Conservation (phyloP, 2,888 invertebrate genomes). For the Campoplex capitator region DNA sequence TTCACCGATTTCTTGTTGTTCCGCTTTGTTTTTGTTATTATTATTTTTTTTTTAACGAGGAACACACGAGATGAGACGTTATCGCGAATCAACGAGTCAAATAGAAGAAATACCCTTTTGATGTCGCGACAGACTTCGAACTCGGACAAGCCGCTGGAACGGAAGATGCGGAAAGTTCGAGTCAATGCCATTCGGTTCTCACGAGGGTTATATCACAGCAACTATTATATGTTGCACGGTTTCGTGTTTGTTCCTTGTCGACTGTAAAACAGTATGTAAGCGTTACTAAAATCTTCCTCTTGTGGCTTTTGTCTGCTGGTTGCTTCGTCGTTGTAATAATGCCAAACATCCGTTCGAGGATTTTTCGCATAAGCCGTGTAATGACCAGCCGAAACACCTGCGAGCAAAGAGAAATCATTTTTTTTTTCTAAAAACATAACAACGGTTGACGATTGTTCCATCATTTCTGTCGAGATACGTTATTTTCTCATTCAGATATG, state of each 20-base stretch:
- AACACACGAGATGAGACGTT: background rate
- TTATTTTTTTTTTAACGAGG: background rate
- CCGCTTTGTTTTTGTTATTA: background rate
- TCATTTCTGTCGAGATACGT: background rate
- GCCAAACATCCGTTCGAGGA: slow-evolving; percentile 86
- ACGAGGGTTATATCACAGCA: slow-evolving; percentile 11
- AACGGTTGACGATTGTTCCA: background rate
- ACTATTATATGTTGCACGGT: slow-evolving; percentile 82
- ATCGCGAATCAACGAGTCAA: slow-evolving; percentile 35
- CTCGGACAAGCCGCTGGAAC: slow-evolving; percentile 32
- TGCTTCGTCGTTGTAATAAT: slow-evolving; percentile 87
- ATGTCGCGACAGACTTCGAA: background rate
- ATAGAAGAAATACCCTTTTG: slow-evolving; percentile 39
- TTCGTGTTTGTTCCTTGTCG: slow-evolving; percentile 85
- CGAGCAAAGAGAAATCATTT: slow-evolving; percentile 28
- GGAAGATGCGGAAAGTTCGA: slow-evolving; percentile 48
- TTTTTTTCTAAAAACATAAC: background rate
- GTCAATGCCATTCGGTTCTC: background rate
- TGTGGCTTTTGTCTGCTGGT: slow-evolving; percentile 86
- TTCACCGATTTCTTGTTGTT: background rate
- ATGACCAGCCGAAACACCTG: slow-evolving; percentile 88
- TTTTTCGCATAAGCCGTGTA: slow-evolving; percentile 88
- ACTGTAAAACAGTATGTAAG: slow-evolving; percentile 88
- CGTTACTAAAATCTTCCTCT: slow-evolving; percentile 87
- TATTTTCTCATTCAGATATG: background rate